phyloP scores from a whole-genome alignment of 2,797 vertebrate genomes.

The Amblyopsis hoosieri region DNA sequence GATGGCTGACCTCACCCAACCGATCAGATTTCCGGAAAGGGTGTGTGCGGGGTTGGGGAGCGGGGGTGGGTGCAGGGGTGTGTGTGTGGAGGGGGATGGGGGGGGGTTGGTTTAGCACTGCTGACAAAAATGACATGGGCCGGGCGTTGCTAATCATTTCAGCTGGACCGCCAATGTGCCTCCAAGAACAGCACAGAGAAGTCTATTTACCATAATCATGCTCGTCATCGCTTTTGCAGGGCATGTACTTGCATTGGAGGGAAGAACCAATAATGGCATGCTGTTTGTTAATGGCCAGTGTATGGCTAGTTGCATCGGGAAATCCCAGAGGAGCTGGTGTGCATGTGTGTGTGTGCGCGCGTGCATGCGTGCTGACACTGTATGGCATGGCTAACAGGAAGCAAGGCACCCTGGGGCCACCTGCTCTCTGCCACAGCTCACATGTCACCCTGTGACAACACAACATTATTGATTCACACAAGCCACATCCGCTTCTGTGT shows the following conservation, averaged over 20 bases:
- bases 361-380: conserved; percentile 40
- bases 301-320: conserved; percentile 62
- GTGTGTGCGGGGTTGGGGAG: neutral
- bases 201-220: conserved; percentile 66
- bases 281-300: conserved; percentile 72
- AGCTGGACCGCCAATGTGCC: conserved; percentile 48
- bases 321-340: conserved; percentile 63
- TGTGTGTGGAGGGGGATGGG: neutral
- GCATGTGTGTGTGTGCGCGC: conserved; percentile 17
- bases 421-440: conserved; percentile 74
- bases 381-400: conserved; percentile 73
- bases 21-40: conserved; percentile 62
- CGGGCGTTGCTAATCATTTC: conserved; percentile 48
- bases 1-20: conserved; percentile 64
- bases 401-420: conserved; percentile 72
- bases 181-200: conserved; percentile 30
- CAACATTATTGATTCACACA: conserved; percentile 80
- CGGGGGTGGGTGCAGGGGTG: neutral
- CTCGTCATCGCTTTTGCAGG: conserved; percentile 43
- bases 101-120: conserved; percentile 13
- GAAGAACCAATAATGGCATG: conserved; percentile 62
- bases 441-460: conserved; percentile 79
- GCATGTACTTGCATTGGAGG: conserved; percentile 58
- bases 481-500: conserved; percentile 72
- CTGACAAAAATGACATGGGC: conserved; percentile 44